phyloP scores from a whole-genome alignment of 2,888 invertebrate species.

The Amphiduros pacificus region DNA sequence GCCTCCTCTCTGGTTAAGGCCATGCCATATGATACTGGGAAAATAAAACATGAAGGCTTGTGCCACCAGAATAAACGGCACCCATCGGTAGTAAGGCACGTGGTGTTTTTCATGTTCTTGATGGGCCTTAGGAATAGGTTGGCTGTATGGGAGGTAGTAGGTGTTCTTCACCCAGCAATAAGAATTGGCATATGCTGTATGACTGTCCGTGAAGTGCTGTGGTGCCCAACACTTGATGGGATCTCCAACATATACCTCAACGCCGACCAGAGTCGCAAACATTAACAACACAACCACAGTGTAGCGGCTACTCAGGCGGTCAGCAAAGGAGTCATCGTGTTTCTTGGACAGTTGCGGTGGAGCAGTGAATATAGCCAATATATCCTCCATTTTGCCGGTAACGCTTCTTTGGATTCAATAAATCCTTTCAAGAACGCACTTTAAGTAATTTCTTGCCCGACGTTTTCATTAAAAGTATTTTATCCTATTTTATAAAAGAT shows the following conservation, averaged over 20 bases:
- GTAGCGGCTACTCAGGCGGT: slow-evolving; percentile 24
- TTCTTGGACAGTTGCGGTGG: slow-evolving; percentile 13
- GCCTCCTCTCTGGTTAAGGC: slow-evolving; percentile 40
- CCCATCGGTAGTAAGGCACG: slow-evolving; percentile 39
- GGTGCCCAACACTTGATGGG: slow-evolving; percentile 27
- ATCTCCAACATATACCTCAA: slow-evolving; percentile 19
- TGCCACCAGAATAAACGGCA: slow-evolving; percentile 38
- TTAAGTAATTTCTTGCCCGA: too few relatives aligned
- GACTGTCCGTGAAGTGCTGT: slow-evolving; percentile 22
- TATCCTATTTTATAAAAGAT: too few relatives aligned
- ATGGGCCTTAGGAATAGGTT: slow-evolving; percentile 6
- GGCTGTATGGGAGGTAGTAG: slow-evolving; percentile 16
- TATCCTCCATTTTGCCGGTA: slow-evolving; percentile 13
- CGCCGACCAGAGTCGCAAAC: slow-evolving; percentile 16
- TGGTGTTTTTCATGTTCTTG: slow-evolving; percentile 1
- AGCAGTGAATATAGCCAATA: slow-evolving; percentile 4
- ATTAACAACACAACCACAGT: slow-evolving; percentile 20
- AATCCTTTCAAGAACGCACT: too few relatives aligned
- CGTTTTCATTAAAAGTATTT: too few relatives aligned
- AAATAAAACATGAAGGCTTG: slow-evolving; percentile 58
- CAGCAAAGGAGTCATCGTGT: slow-evolving; percentile 21
- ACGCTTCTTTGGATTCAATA: too few relatives aligned
- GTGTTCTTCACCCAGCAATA: slow-evolving; percentile 28
- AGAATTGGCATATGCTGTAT: slow-evolving; percentile 18
- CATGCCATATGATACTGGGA: slow-evolving; percentile 58